These are phyloP conservation scores for Philaenus spumarius DNA, from an alignment of 1,140 invertebrate species.

Conservation along the genomic window DNA sequence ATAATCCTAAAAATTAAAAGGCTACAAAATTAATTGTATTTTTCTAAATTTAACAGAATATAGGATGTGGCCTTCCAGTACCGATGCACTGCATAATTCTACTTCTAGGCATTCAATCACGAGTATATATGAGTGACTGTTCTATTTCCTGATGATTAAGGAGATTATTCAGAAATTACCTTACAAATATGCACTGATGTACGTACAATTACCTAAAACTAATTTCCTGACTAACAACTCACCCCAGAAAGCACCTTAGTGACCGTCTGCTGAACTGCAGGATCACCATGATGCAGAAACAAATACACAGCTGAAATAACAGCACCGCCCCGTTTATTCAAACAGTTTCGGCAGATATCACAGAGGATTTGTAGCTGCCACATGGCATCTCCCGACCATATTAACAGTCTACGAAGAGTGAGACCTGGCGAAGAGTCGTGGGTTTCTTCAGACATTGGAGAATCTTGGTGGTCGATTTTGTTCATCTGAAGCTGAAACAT, in stretches of 20 bases:
- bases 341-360: conserved; percentile 61
- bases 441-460: conserved; percentile 39
- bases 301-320: conserved; percentile 72
- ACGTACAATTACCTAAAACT: no score
- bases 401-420: conserved; percentile 66
- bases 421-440: conserved; percentile 44
- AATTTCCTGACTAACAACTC: conserved; percentile 27
- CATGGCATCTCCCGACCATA: conserved; percentile 76
- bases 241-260: conserved; percentile 37
- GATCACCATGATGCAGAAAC: conserved; percentile 79
- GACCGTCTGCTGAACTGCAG: conserved; percentile 48
- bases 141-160: no score
- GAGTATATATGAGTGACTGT: no score
- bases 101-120: no score
- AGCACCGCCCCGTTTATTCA: conserved; percentile 55
- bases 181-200: not conserved
- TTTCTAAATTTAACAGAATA: no score
- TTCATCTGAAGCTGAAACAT: conserved; percentile 15
- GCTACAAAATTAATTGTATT: no score
- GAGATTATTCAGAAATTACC: not conserved
- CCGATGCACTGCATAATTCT: no score
- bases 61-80: no score
- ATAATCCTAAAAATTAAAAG: no score
- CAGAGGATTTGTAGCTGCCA: conserved; percentile 72
- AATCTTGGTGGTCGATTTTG: conserved; percentile 27